phyloP scores from a whole-genome alignment of 2,888 invertebrate species.

The Callinectes sapidus region DNA sequence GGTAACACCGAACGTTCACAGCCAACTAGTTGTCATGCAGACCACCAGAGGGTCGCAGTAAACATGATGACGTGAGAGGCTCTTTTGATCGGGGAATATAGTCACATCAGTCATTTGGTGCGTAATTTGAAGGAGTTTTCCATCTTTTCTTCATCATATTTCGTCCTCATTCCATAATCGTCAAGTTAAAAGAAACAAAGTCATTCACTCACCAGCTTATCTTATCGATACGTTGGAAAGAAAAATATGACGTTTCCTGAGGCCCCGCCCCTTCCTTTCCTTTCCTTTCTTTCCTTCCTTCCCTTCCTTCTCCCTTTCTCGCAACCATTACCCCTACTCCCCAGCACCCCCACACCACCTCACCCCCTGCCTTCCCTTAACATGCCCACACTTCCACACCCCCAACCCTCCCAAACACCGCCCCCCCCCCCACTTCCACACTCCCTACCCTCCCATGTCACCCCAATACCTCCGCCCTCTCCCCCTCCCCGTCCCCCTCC shows the following conservation, averaged over 20 bases:
- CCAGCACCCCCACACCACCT: not conserved
- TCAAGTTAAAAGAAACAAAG: not conserved
- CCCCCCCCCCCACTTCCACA: no score
- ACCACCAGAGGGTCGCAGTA: not conserved
- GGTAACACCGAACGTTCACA: not conserved
- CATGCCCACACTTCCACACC: no score
- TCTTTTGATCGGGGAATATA: not conserved
- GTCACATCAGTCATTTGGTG: not conserved
- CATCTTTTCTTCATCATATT: not conserved
- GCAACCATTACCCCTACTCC: not conserved
- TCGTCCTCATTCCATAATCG: not conserved
- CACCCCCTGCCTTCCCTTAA: not conserved
- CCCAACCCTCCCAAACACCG: no score
- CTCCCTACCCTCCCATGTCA: not conserved
- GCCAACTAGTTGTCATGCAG: not conserved
- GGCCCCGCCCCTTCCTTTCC: not conserved
- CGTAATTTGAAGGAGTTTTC: not conserved
- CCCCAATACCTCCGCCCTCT: not conserved
- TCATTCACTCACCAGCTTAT: not conserved
- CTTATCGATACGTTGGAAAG: not conserved
- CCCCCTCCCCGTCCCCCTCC: not conserved
- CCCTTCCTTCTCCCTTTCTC: not conserved
- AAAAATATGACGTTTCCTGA: conserved; percentile 10
- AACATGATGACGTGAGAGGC: not conserved
- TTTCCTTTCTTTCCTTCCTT: not conserved